phyloP scores from a whole-genome alignment of 2,113 vertebrate genomes.

The Mormyrus lacerda region DNA sequence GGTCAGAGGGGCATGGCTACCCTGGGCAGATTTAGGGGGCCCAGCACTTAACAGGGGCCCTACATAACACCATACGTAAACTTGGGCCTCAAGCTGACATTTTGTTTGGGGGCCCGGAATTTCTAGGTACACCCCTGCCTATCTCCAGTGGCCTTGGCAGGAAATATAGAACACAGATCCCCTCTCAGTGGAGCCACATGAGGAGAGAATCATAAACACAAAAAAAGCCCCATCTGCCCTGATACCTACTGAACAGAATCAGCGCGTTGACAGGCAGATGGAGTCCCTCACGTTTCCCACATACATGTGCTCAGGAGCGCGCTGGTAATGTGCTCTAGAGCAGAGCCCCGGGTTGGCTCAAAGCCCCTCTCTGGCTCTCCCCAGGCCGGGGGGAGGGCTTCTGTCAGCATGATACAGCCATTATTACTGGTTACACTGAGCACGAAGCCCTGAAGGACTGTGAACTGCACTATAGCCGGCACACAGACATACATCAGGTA shows the following conservation, averaged over 20 bases:
- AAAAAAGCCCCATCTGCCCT: neutral
- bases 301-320: neutral
- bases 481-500: neutral
- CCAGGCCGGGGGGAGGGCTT: neutral
- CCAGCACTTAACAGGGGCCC: neutral
- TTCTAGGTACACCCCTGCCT: neutral
- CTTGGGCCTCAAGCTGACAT: neutral
- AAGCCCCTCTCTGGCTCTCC: neutral
- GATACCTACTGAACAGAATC: neutral
- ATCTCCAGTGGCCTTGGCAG: neutral
- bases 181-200: neutral
- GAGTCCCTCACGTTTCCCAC: neutral
- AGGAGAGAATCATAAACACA: neutral
- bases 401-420: neutral
- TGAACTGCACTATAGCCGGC: neutral
- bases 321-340: neutral
- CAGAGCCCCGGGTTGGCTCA: neutral
- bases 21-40: neutral
- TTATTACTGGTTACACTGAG: neutral
- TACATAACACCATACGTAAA: neutral
- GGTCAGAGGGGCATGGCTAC: neutral
- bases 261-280: neutral
- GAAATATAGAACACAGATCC: neutral
- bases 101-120: neutral
- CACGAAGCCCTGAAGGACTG: neutral